These are phyloP conservation scores for Drosophila mayaguana DNA, from an alignment of 2,888 invertebrate species.

Conservation along the genomic window DNA sequence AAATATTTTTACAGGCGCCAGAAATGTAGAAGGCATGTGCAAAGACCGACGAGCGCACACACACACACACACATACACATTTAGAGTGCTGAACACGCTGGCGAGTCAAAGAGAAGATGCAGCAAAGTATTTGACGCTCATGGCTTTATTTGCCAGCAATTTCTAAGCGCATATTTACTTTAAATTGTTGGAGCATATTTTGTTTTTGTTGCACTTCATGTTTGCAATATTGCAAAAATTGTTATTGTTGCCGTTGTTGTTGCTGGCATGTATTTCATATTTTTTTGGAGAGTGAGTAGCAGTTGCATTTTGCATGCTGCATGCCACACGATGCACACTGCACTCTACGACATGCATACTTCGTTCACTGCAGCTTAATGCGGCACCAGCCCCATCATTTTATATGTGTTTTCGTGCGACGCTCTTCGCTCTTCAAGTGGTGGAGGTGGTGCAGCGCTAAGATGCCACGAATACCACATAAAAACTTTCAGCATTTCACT, in stretches of 20 bases:
- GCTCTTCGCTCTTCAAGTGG: not conserved
- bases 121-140: constrained; percentile 34
- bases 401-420: not conserved
- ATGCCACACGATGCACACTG: constrained; percentile 19
- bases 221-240: constrained; percentile 24
- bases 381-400: constrained; percentile 24
- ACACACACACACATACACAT: not conserved
- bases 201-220: constrained; percentile 18
- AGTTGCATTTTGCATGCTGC: constrained; percentile 24
- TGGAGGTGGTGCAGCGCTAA: constrained; percentile 1
- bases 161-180: constrained; percentile 50
- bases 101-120: constrained; percentile 27
- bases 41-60: constrained; percentile 14
- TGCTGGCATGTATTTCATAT: constrained; percentile 10
- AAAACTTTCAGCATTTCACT: constrained; percentile 16
- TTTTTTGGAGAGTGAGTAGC: constrained; percentile 14
- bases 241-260: constrained; percentile 6
- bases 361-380: constrained; percentile 23
- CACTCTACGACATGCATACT: constrained; percentile 11
- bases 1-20: constrained; percentile 60
- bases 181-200: constrained; percentile 31
- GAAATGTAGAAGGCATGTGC: constrained; percentile 38
- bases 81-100: constrained; percentile 7
- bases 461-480: constrained; percentile 17
- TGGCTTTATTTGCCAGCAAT: constrained; percentile 45